Evolutionary conservation across 1,140 invertebrate species (phyloP).

Genomic region (Drosophila punjabiensis): DNA sequence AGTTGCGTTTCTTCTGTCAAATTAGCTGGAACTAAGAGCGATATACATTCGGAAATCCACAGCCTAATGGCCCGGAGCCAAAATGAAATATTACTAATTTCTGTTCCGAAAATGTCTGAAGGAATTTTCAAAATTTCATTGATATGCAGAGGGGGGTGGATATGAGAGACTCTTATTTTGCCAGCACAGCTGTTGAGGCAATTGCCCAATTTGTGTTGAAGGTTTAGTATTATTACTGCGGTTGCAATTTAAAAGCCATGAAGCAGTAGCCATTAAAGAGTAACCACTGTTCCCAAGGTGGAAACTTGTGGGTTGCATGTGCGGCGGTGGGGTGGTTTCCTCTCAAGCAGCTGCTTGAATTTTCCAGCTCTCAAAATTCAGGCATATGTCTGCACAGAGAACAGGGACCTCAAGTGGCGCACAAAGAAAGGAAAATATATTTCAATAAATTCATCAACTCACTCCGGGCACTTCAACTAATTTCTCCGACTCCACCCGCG

Average conservation of each 20-base stretch:
- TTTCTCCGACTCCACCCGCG: slow-evolving; percentile 36
- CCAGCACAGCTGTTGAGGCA: slow-evolving; percentile 42
- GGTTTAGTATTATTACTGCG: slow-evolving; percentile 52
- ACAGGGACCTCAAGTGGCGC: slow-evolving; percentile 46
- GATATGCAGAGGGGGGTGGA: slow-evolving; percentile 5
- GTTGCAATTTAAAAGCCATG: slow-evolving; percentile 59
- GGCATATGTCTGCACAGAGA: slow-evolving; percentile 56
- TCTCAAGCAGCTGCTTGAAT: slow-evolving; percentile 72
- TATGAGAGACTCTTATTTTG: slow-evolving; percentile 5
- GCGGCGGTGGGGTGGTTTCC: slow-evolving; percentile 16
- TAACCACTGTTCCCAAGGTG: slow-evolving; percentile 40
- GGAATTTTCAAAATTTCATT: slow-evolving; percentile 47
- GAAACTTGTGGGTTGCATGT: slow-evolving; percentile 36
- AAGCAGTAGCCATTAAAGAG: slow-evolving; percentile 6
- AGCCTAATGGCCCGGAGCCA: slow-evolving; percentile 35
- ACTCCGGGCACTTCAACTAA: slow-evolving; percentile 75
- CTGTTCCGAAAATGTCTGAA: slow-evolving; percentile 40
- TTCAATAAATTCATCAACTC: slow-evolving; percentile 77
- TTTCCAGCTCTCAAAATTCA: slow-evolving; percentile 59
- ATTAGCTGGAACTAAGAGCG: slow-evolving; percentile 69
- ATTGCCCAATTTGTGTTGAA: slow-evolving; percentile 56
- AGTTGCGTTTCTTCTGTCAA: slow-evolving; percentile 64
- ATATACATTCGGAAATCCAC: slow-evolving; percentile 51
- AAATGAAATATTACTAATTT: slow-evolving; percentile 68
- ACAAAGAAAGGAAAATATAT: slow-evolving; percentile 69